Evolutionary conservation across 2,797 vertebrate species (phyloP).

Genomic region (Diplodus puntazzo): DNA sequence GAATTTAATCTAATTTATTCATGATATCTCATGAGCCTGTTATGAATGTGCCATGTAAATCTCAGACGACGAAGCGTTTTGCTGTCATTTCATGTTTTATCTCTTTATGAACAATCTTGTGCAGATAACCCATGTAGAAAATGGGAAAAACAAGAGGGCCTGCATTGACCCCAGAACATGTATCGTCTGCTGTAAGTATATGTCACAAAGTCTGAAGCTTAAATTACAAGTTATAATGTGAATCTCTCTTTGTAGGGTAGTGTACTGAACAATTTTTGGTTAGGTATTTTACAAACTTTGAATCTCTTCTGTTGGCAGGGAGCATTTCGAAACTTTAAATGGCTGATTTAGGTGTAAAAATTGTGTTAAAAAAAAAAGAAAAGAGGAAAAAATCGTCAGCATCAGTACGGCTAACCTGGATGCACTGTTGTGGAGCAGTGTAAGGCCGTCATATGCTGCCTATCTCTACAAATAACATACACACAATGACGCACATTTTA

Average conservation of each 20-base stretch:
- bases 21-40: constrained; percentile 46
- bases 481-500: background rate
- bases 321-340: background rate
- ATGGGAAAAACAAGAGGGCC: constrained; percentile 8
- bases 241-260: constrained; percentile 44
- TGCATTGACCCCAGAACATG: background rate
- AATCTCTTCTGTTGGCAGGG: constrained; percentile 9
- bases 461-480: background rate
- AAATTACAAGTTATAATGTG: constrained; percentile 30
- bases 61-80: constrained; percentile 18
- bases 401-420: too few species aligned
- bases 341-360: background rate
- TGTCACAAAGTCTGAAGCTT: constrained; percentile 32
- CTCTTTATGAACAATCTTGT: constrained; percentile 31
- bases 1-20: constrained; percentile 22
- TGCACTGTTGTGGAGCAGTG: background rate
- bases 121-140: constrained; percentile 9
- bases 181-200: constrained; percentile 29
- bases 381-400: background rate
- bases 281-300: constrained; percentile 11
- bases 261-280: background rate
- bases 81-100: constrained; percentile 4
- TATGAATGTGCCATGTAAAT: constrained; percentile 60
- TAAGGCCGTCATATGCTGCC: background rate
- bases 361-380: background rate